Base-by-base conservation (phyloP, 2,888 invertebrate species). In the Metalampra italica region DNA sequence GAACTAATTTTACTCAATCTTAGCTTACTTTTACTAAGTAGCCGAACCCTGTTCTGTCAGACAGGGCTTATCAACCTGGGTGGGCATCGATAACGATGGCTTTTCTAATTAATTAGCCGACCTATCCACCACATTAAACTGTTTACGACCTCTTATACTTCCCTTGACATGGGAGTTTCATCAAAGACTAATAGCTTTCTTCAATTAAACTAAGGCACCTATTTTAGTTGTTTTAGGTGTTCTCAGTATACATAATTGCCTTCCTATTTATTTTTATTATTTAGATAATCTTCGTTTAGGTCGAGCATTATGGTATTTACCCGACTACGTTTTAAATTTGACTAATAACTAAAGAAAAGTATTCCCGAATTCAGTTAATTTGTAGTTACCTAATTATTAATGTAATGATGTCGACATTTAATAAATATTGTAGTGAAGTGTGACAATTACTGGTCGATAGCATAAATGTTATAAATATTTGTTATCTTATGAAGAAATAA, bases 121-220 rank as follows among this genome's bases (percentile, higher is more conserved):
- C 82, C 81, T 71, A 71, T 72, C 85, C 83, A 76, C 73, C 73
- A 75, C 80, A 81, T 84, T 85, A 86, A 85, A 82, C 71, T 68
- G 63, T 84, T 87, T 86, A 87, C 78, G 83, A 81, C 71, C 64
- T 59, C 60, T 57, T 59, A n/a, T n/a, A 59, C 55, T 51, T 51
- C 12, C 42, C 42, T 47, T 49, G 45, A 46, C 38, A 49, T 40
- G 40, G n/a, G 37, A 29, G 29, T 29, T 38, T 30, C 29, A 37
- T 38, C 13, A 12, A 49, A 54, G 54, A 63, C 55, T 43, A 34
- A 43, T 32, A n/a, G 41, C 41, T 14, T 13, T 39, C 13, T 39
- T 13, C 9, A 34, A 34, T 34, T 22, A 22, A 22, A 11, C 34
- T 9, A 34, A 7, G 34, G 34, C n/a, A n/a, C n/a, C n/a, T 22